Evolutionary conservation across 2,113 vertebrate genomes (phyloP).

Genomic region (Sylvilagus bachmani): DNA sequence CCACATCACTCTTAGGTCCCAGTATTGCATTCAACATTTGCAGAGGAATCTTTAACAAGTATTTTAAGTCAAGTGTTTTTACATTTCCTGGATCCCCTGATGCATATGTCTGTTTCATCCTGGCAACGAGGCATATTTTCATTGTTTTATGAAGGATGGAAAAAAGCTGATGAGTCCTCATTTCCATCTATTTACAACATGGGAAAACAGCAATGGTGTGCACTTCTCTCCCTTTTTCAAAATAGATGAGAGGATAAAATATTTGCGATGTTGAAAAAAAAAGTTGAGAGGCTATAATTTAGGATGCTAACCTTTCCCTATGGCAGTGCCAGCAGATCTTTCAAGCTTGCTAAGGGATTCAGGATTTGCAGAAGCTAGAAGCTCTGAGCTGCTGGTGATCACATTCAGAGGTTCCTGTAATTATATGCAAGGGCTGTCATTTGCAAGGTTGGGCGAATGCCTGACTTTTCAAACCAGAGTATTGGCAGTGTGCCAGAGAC

Average conservation of each 20-base stretch:
- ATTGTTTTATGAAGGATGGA: constrained; percentile 72
- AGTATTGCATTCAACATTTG: background rate
- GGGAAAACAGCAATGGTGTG: constrained; percentile 32
- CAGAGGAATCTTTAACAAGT: background rate
- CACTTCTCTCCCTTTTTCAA: constrained; percentile 24
- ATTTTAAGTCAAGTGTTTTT: constrained; percentile 54
- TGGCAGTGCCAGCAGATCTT: background rate
- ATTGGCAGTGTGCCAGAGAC: constrained; percentile 3
- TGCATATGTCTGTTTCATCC: constrained; percentile 20
- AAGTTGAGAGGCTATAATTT: constrained; percentile 32
- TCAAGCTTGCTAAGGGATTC: constrained; percentile 39
- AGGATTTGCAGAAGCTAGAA: constrained; percentile 40
- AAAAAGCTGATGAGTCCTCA: constrained; percentile 59
- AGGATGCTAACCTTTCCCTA: constrained; percentile 63
- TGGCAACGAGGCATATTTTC: constrained; percentile 60
- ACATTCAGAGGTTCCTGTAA: constrained; percentile 60
- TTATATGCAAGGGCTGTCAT: constrained; percentile 71
- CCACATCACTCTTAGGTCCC: background rate
- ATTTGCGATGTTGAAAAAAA: constrained; percentile 69
- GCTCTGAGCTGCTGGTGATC: constrained; percentile 53
- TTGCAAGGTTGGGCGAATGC: constrained; percentile 66
- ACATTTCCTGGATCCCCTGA: constrained; percentile 34
- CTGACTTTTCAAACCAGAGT: constrained; percentile 56
- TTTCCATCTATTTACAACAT: constrained; percentile 42
- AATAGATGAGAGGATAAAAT: constrained; percentile 58